Conservation (phyloP, 1,140 invertebrate genomes). For the Drosophila nikananu region DNA sequence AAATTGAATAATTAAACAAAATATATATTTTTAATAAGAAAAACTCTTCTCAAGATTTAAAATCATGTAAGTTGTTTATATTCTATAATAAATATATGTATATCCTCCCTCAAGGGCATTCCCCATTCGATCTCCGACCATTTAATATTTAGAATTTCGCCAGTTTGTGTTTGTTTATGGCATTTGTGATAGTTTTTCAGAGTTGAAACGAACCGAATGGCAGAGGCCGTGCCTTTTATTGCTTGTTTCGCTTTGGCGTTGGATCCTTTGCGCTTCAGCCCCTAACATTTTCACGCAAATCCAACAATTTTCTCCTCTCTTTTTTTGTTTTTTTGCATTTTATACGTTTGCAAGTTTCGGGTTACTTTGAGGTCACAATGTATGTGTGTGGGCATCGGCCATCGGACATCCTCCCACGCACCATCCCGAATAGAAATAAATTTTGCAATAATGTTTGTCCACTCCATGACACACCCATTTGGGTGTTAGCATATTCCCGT, state of each 20-base stretch:
- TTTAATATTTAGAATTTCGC: constrained; percentile 31
- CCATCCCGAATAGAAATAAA: constrained; percentile 66
- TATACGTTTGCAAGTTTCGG: constrained; percentile 70
- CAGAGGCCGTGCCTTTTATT: constrained; percentile 71
- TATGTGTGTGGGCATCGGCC: constrained; percentile 16
- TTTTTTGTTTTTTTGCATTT: constrained; percentile 51
- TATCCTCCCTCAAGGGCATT: constrained; percentile 25
- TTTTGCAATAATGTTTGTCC: constrained; percentile 76
- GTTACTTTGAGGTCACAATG: constrained; percentile 74
- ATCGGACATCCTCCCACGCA: constrained; percentile 20
- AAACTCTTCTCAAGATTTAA: neutral
- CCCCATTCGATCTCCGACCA: constrained; percentile 7
- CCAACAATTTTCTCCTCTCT: constrained; percentile 20
- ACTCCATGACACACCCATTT: constrained; percentile 68
- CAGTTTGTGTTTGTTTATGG: constrained; percentile 40
- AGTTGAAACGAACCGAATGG: constrained; percentile 58
- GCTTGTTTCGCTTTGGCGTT: constrained; percentile 55
- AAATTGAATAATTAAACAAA: neutral
- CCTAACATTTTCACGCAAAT: constrained; percentile 43
- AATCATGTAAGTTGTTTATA: neutral
- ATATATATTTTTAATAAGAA: neutral
- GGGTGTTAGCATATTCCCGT: constrained; percentile 49
- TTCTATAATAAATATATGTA: neutral
- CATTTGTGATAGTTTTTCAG: constrained; percentile 68
- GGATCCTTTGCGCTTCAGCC: constrained; percentile 16